These are phyloP conservation scores for Chymomyza amoena DNA, from an alignment of 2,888 invertebrate species.

Conservation along the genomic window DNA sequence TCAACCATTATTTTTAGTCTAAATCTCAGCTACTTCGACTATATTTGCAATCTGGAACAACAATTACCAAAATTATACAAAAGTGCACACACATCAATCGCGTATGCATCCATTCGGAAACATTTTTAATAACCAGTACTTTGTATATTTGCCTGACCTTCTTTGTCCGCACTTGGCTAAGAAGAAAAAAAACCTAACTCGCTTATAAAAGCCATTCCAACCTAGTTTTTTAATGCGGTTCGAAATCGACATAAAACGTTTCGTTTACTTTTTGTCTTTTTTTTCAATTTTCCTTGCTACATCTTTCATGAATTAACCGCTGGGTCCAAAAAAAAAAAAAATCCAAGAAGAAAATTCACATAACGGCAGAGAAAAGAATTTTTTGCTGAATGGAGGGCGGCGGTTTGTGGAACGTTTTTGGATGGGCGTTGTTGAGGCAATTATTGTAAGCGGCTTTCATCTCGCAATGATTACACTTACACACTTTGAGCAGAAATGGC, in stretches of 20 bases:
- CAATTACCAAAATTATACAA: no score
- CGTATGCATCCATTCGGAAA: conserved; percentile 37
- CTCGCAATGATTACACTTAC: conserved; percentile 71
- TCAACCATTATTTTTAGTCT: no score
- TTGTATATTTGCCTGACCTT: conserved; percentile 28
- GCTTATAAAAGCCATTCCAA: neutral
- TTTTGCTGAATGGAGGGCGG: neutral
- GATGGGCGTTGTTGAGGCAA: conserved; percentile 60
- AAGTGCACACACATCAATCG: neutral
- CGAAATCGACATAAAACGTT: conserved; percentile 57
- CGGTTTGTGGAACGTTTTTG: neutral
- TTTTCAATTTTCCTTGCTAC: neutral
- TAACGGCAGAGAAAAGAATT: neutral
- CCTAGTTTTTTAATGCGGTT: conserved; percentile 14
- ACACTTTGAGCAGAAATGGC: conserved; percentile 67
- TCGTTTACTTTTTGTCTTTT: conserved; percentile 22
- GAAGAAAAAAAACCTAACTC: neutral
- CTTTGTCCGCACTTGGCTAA: neutral
- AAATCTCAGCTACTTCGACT: no score
- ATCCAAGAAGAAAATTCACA: neutral
- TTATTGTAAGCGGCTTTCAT: conserved; percentile 71
- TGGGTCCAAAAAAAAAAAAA: neutral
- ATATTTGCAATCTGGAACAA: no score
- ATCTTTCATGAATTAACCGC: conserved; percentile 52
- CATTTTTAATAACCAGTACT: conserved; percentile 41